phyloP scores from a whole-genome alignment of 2,888 invertebrate species.

The Xestia xanthographa region DNA sequence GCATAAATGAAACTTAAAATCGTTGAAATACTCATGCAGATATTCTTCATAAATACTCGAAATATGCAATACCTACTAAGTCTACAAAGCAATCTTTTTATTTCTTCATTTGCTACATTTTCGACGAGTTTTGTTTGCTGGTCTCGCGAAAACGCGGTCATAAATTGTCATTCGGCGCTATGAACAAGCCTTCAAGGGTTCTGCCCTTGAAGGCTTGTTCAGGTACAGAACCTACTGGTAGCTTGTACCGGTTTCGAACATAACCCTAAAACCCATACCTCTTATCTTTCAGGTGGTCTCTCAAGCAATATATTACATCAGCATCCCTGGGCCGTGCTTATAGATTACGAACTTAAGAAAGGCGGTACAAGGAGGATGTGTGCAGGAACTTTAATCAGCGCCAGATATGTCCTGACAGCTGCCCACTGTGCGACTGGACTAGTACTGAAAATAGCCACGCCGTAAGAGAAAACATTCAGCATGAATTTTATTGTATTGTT shows the following conservation, averaged over 20 bases:
- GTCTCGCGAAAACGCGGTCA: too few species aligned
- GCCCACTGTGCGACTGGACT: background rate
- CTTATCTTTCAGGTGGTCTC: constrained; percentile 7
- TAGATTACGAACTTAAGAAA: constrained; percentile 16
- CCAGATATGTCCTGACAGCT: constrained; percentile 14
- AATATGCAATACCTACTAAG: background rate
- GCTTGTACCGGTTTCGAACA: background rate
- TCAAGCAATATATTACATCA: background rate
- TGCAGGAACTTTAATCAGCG: too few species aligned
- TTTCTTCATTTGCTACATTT: background rate
- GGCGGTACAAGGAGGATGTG: background rate
- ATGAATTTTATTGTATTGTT: too few species aligned
- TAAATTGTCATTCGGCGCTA: too few species aligned
- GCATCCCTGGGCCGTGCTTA: constrained; percentile 21
- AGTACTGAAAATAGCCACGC: background rate
- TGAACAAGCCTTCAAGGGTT: too few species aligned
- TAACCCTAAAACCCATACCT: background rate
- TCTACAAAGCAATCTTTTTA: background rate
- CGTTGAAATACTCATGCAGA: too few species aligned
- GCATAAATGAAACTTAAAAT: too few species aligned
- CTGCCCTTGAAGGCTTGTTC: too few species aligned
- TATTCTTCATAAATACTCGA: too few species aligned
- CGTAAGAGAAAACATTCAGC: constrained; percentile 22
- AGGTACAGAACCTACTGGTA: too few species aligned
- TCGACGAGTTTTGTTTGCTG: too few species aligned